Conservation (phyloP, 2,888 invertebrate genomes). For the Protula sp. region DNA sequence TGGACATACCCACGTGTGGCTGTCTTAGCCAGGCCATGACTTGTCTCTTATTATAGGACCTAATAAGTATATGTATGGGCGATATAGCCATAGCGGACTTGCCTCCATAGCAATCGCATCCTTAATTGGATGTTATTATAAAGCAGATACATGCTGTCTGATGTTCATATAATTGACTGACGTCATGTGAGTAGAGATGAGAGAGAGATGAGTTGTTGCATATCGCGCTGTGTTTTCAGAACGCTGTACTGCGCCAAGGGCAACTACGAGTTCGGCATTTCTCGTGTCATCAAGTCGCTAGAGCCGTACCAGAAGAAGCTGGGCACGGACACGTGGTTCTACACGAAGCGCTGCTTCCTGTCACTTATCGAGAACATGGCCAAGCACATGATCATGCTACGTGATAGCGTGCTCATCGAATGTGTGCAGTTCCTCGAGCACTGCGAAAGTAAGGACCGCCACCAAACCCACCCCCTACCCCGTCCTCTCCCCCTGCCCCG, state of each 20-base stretch:
- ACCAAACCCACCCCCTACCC: background rate
- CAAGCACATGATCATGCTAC: constrained; percentile 81
- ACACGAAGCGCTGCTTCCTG: constrained; percentile 90
- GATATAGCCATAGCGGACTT: no score
- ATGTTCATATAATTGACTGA: no score
- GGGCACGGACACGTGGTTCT: constrained; percentile 98
- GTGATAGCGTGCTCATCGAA: constrained; percentile 80
- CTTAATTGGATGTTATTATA: no score
- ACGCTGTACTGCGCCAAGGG: constrained; percentile 97
- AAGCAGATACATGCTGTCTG: no score
- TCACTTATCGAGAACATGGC: constrained; percentile 86
- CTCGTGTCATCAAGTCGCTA: constrained; percentile 91
- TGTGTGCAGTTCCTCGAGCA: constrained; percentile 83
- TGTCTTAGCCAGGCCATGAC: no score
- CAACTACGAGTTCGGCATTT: constrained; percentile 98
- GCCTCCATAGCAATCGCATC: no score
- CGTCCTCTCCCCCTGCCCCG: background rate
- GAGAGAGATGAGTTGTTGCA: no score
- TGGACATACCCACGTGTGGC: no score
- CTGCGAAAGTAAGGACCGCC: constrained; percentile 65
- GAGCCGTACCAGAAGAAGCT: constrained; percentile 90
- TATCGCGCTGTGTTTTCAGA: no score
- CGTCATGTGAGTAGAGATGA: no score
- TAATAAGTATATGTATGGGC: no score
- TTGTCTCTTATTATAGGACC: no score